phyloP scores from a whole-genome alignment of 2,113 vertebrate species.

The Lophotis ruficrista region DNA sequence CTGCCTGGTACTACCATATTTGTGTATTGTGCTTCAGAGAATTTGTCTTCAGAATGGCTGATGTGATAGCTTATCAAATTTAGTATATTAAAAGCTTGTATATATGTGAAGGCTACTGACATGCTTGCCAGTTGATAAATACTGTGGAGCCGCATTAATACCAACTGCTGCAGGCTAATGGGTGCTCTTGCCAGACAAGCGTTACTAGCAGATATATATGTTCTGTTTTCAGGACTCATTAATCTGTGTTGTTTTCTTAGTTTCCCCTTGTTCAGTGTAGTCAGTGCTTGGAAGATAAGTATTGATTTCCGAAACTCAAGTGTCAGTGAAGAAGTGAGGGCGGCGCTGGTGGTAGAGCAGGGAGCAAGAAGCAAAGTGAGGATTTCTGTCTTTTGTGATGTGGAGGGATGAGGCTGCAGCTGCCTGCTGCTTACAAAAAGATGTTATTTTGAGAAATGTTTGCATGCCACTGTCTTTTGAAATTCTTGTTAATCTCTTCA shows the following conservation, averaged over 20 bases:
- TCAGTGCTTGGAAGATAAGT: not conserved
- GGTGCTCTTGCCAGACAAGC: not conserved
- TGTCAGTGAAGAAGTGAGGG: not conserved
- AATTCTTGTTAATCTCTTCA: not conserved
- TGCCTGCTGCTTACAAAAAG: not conserved
- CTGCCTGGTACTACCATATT: not conserved
- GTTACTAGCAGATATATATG: not conserved
- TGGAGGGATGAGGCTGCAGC: not conserved
- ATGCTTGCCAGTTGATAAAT: not conserved
- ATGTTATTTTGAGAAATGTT: not conserved
- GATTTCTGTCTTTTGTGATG: not conserved
- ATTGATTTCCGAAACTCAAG: constrained; percentile 18
- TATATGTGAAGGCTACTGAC: not conserved
- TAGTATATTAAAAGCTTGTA: not conserved
- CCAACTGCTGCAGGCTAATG: not conserved
- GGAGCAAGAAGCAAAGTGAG: not conserved
- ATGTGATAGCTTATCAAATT: not conserved
- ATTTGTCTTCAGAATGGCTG: constrained; percentile 9
- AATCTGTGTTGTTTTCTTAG: constrained; percentile 3
- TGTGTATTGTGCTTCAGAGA: not conserved
- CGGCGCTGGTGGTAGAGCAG: not conserved
- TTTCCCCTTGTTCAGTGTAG: not conserved
- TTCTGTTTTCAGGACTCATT: constrained; percentile 37
- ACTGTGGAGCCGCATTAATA: not conserved
- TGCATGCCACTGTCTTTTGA: not conserved